These are phyloP conservation scores for Chionis minor DNA, from an alignment of 2,113 vertebrate genomes.

Conservation along the genomic window DNA sequence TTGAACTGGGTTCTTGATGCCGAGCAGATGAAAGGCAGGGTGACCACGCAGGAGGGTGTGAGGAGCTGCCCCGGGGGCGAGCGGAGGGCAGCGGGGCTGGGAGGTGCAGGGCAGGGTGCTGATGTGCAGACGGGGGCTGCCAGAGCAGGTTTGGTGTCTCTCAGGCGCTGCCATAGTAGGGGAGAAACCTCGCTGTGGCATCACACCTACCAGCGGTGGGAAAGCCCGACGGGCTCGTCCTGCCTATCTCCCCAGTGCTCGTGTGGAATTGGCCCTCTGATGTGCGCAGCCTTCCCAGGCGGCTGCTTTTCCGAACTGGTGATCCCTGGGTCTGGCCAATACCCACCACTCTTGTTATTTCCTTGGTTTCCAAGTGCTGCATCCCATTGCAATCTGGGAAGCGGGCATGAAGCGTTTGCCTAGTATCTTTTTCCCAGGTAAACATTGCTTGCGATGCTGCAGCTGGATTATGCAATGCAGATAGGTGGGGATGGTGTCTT, in stretches of 20 bases:
- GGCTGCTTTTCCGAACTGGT: neutral
- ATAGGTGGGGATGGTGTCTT: neutral
- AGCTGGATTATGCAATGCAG: neutral
- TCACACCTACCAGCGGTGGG: neutral
- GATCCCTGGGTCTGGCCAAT: neutral
- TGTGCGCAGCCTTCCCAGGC: neutral
- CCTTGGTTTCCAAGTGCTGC: neutral
- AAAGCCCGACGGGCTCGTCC: neutral
- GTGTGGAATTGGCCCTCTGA: neutral
- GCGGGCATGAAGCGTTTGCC: neutral
- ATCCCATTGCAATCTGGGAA: neutral
- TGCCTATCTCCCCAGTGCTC: neutral
- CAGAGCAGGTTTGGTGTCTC: neutral
- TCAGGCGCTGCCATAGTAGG: neutral
- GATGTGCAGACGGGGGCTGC: neutral
- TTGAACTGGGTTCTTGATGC: neutral
- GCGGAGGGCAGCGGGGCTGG: accelerated
- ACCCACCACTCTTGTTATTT: accelerated
- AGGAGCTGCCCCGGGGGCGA: accelerated
- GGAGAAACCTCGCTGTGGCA: neutral
- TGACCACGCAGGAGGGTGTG: neutral
- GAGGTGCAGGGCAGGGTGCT: neutral
- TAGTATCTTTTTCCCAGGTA: neutral
- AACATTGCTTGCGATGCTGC: neutral
- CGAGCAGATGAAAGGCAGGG: neutral